Base-by-base conservation (phyloP, 2,113 vertebrate genomes). In the Empidonax alnorum region DNA sequence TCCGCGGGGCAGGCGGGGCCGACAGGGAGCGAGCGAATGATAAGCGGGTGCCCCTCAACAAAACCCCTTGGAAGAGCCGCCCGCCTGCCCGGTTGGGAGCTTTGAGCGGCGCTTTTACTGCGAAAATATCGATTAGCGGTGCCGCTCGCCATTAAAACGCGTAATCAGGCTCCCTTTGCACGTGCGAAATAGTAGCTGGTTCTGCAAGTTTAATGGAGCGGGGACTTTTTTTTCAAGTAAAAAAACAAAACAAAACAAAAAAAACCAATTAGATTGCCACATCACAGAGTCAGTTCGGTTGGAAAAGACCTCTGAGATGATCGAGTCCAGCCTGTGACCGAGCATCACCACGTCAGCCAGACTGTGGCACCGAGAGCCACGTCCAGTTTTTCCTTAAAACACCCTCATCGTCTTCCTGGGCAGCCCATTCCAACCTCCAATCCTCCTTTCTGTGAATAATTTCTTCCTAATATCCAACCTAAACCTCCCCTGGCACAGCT, bases 31-130 rank as follows among this genome's bases (percentile, higher is more conserved):
- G 5, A 53, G 28, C 28, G 15, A 31, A 5, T 9, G 50, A 52
- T 16, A 16, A 52, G 14, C 24, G 49, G 49, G 31, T 13, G 21
- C 56, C 14, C 24, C 22, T 59, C 33, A 16, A 7, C 14, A 27
- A 27, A 19, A 6, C 24, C 35, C 16, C 35, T 12, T 24, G 3
- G 35, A 27, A 61, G 9, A 41, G 22, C 13, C 13, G 37, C 41
- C 7, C 6, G 7, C 0, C 35, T 31, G 31, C 10, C 7, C n/a
- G 2, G 5, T 0, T 12, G 24, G 67, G 24, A 46, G 28, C 39
- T 58, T 30, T 13, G 7, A 19, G 9, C 17, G 24, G 41, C 30
- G 28, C 41, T 53, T 55, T 12, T 41, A 9, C 24, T 46, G 42
- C 31, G 47, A 41, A 85, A 52, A n/a, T 9, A 2, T 0, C 1